These are phyloP conservation scores for Heliconius hermathena DNA, from an alignment of 1,140 invertebrate genomes.

Conservation along the genomic window DNA sequence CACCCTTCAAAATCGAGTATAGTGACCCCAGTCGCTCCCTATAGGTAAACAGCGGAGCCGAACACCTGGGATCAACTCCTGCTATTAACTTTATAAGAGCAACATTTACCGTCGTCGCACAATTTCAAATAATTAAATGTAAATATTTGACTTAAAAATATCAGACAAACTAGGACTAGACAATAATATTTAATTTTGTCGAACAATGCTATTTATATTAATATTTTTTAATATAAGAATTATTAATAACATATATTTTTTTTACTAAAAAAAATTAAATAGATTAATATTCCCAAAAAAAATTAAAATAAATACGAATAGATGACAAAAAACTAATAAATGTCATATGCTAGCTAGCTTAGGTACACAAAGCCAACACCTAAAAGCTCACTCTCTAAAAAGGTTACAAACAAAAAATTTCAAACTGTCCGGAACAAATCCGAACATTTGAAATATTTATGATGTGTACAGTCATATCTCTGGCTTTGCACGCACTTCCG, in stretches of 20 bases:
- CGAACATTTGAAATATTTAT: constrained; percentile 58
- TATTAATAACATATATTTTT: no score
- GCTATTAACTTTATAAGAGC: constrained; percentile 53
- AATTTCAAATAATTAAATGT: constrained; percentile 63
- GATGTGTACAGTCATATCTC: constrained; percentile 53
- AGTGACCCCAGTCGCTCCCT: constrained; percentile 62
- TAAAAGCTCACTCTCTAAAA: constrained; percentile 33
- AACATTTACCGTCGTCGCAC: constrained; percentile 49
- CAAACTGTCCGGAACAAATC: constrained; percentile 56
- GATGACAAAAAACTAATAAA: background rate
- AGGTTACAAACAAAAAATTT: constrained; percentile 44
- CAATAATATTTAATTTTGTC: background rate
- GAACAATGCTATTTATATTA: no score
- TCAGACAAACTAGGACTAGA: background rate
- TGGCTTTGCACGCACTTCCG: constrained; percentile 52
- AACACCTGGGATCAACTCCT: constrained; percentile 65
- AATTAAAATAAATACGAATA: background rate
- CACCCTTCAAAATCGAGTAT: constrained; percentile 63
- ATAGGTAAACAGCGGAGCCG: constrained; percentile 58
- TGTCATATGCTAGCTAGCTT: background rate
- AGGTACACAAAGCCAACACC: constrained; percentile 20
- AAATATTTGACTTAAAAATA: constrained; percentile 47
- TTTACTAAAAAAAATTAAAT: no score
- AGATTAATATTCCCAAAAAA: background rate
- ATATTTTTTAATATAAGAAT: no score